phyloP scores from a whole-genome alignment of 2,113 vertebrate species.

The Hippocampus mohnikei region DNA sequence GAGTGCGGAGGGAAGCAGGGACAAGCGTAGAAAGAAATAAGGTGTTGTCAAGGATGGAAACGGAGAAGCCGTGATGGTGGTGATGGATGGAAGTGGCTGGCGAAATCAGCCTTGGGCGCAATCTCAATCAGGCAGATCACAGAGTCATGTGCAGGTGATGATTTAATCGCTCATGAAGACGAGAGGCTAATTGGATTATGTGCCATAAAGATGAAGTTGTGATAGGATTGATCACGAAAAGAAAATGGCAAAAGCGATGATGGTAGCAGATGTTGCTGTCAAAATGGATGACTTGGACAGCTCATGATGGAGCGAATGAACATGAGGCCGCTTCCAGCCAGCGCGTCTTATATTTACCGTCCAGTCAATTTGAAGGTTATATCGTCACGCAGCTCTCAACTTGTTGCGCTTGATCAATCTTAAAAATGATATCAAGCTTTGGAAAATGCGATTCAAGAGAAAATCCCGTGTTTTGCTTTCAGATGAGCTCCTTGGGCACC shows the following conservation, averaged over 20 bases:
- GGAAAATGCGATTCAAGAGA: not conserved
- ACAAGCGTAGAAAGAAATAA: not conserved
- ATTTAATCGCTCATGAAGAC: slow-evolving; percentile 49
- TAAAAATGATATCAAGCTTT: slow-evolving; percentile 9
- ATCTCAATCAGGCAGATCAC: slow-evolving; percentile 40
- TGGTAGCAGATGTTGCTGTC: slow-evolving; percentile 46
- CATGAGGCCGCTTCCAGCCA: not conserved
- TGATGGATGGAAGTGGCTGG: slow-evolving; percentile 36
- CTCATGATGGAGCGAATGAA: slow-evolving; percentile 36
- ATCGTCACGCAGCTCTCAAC: not conserved
- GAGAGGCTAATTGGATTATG: slow-evolving; percentile 42
- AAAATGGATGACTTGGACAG: slow-evolving; percentile 20
- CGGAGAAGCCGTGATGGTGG: slow-evolving; percentile 37
- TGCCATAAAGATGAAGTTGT: slow-evolving; percentile 37
- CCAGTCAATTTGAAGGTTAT: slow-evolving; percentile 6
- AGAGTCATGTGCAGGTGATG: slow-evolving; percentile 41
- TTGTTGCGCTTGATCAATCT: slow-evolving; percentile 6
- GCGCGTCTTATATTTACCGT: not conserved
- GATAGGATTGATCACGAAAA: slow-evolving; percentile 29
- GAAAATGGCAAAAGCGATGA: slow-evolving; percentile 31
- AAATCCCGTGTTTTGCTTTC: not conserved
- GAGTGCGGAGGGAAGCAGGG: slow-evolving; percentile 17
- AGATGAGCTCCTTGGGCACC: slow-evolving; percentile 15
- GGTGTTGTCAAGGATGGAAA: slow-evolving; percentile 15
- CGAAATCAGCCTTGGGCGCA: slow-evolving; percentile 39